phyloP scores from a whole-genome alignment of 2,888 invertebrate species.

The Leuctra nigra region DNA sequence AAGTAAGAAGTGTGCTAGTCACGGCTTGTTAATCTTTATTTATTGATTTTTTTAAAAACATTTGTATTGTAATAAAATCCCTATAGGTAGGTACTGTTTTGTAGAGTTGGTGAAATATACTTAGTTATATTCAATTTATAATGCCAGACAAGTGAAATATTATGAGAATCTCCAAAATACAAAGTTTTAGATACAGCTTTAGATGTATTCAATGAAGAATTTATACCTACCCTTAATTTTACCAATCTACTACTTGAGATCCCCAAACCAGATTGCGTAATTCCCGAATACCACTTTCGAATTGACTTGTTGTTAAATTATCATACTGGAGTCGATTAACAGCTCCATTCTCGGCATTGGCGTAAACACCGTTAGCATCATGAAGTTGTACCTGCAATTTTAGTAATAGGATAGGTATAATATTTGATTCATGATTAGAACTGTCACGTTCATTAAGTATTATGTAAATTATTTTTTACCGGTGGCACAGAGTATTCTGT shows the following conservation, averaged over 20 bases:
- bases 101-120: too few species aligned
- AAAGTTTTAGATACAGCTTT: too few species aligned
- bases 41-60: too few species aligned
- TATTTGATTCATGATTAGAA: neutral
- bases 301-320: neutral
- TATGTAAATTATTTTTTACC: conserved; percentile 3
- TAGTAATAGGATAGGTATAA: too few species aligned
- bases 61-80: too few species aligned
- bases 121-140: too few species aligned
- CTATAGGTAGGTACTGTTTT: too few species aligned
- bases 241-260: conserved; percentile 1
- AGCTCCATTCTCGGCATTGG: neutral
- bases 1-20: too few species aligned
- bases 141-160: too few species aligned
- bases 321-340: neutral
- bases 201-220: neutral
- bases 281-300: neutral
- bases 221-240: neutral
- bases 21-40: too few species aligned
- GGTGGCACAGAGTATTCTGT: conserved; percentile 49
- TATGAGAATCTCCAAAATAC: too few species aligned
- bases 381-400: neutral
- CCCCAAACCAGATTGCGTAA: conserved; percentile 4
- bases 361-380: neutral
- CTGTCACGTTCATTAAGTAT: neutral